Conservation (phyloP, 2,113 vertebrate species). For the Rhea pennata region DNA sequence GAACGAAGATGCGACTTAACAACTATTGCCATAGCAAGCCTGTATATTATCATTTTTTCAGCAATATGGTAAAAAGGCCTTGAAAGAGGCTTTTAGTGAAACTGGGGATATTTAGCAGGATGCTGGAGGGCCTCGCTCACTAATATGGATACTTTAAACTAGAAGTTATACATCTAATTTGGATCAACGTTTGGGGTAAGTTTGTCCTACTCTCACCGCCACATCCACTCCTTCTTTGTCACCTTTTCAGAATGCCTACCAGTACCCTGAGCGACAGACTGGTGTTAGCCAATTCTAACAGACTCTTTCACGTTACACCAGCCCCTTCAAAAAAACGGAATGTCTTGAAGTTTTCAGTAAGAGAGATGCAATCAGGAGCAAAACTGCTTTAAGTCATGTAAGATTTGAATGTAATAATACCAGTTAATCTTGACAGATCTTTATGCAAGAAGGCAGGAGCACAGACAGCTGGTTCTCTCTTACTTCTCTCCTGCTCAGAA, state of each 20-base stretch:
- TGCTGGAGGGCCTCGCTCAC: not conserved
- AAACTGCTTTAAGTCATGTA: not conserved
- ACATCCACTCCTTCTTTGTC: accelerated
- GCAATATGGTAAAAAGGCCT: not conserved
- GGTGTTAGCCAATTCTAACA: not conserved
- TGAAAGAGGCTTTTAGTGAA: not conserved
- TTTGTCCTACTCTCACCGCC: not conserved
- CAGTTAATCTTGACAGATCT: not conserved
- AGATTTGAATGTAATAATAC: not conserved
- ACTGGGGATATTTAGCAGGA: not conserved
- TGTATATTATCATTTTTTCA: not conserved
- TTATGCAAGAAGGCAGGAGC: not conserved
- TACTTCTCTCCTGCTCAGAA: not conserved
- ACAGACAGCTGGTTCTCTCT: not conserved
- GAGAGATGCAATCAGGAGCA: not conserved
- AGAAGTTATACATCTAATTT: not conserved
- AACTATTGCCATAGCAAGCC: not conserved
- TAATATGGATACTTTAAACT: not conserved
- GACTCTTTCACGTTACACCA: not conserved
- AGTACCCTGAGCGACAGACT: not conserved
- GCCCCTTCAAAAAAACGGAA: not conserved
- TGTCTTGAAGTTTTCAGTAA: not conserved
- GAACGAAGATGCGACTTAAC: not conserved
- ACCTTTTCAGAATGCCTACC: not conserved
- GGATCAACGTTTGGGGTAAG: not conserved